Base-by-base conservation (phyloP, 2,888 invertebrate genomes). In the Metellina segmentata region DNA sequence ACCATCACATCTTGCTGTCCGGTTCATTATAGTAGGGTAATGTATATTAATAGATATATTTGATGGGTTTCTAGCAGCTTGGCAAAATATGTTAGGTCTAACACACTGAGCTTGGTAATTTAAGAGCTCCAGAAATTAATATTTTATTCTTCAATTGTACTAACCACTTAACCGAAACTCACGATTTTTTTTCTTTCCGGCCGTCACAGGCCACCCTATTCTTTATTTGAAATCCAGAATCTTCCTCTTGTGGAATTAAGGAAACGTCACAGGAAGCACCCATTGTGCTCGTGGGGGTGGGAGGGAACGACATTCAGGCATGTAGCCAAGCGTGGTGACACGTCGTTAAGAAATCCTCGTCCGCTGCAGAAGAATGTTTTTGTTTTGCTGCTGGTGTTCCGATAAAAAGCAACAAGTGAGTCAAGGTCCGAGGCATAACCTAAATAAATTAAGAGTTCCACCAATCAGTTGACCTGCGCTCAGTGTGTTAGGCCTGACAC, bases 321-420 rank as follows among this genome's bases (percentile, higher is more conserved):
- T 16, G 78, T n/a, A 48, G 61, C 61, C 61, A 48, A 78, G 20
- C 78, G 19, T 52, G 51, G 78, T 61, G n/a, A 52, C 52, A 52
- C n/a, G 16, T 52, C 19, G 20, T 78, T 78, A 52, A 78, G 52
- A 78, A 78, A 78, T 78, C 34, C 34, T 34, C 78, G 78, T 78
- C 78, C 19, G 51, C 34, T 72, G 48, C 34, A 34, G 9, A 49
- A 0, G 8, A 34, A 74, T 78, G 61, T 78, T 19, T 78, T 78
- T 19, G 78, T 52, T n/a, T 52, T 6, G 52, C 51, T 52, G n/a
- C n/a, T n/a, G n/a, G n/a, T n/a, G 72, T 78, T 16, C 61, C 61
- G 61, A 61, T 61, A 16, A 78, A 52, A 52, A n/a, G 20, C 20
- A 13, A 19, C 49, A 77, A 52, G 78, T 78, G 52, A 78, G 78